phyloP scores from a whole-genome alignment of 2,113 vertebrate species.

The Anguilla japonica region DNA sequence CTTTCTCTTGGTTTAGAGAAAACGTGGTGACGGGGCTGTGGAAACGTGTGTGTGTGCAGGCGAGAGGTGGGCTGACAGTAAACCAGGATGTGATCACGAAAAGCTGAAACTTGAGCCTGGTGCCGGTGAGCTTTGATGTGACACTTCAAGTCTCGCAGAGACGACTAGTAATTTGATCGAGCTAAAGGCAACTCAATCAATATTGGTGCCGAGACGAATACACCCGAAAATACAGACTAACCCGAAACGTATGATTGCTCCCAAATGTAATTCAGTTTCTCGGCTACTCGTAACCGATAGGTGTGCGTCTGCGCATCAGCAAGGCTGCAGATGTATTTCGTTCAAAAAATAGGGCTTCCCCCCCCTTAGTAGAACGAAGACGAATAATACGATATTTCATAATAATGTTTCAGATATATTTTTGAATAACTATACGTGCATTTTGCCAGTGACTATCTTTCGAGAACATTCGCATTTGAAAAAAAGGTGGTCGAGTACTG shows the following conservation, averaged over 20 bases:
- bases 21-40: not conserved
- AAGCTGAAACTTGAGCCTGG: not conserved
- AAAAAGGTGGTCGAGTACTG: not conserved
- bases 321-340: not conserved
- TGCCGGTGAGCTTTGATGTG: no score
- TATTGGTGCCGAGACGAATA: not conserved
- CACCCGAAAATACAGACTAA: not conserved
- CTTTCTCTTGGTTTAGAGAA: not conserved
- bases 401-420: not conserved
- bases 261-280: not conserved
- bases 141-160: no score
- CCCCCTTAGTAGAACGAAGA: not conserved
- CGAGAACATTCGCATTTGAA: not conserved
- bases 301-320: not conserved
- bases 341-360: not conserved
- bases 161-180: not conserved
- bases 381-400: not conserved
- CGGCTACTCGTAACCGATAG: not conserved
- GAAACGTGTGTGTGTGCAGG: not conserved
- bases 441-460: not conserved
- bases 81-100: not conserved
- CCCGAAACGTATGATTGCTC: not conserved
- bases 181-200: not conserved
- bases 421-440: not conserved
- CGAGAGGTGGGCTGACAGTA: not conserved